A percentile compares a stretch with the other conserved stretches of the same genome.
phyloP scores from a whole-genome alignment of 2,113 vertebrate genomes.

The Scolopax mira region DNA sequence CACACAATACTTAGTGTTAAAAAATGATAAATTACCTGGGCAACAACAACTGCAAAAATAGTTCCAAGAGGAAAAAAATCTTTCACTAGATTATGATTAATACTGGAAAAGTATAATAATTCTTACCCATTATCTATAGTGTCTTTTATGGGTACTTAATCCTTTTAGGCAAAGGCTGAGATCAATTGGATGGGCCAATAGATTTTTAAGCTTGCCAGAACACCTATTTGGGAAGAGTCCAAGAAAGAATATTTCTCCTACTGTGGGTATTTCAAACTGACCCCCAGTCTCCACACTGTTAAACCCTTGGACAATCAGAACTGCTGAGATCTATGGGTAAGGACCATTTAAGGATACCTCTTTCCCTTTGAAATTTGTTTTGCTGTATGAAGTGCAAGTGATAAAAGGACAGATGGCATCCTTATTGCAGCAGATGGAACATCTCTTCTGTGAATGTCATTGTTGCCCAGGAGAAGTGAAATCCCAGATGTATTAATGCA shows the following conservation, averaged over 20 bases:
- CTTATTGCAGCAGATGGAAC: slow-evolving; percentile 52
- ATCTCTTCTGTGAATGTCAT: slow-evolving; percentile 54
- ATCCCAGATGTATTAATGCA: slow-evolving; percentile 31
- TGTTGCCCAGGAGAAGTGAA: slow-evolving; percentile 55
- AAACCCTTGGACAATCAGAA: neutral
- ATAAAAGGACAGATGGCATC: slow-evolving; percentile 42
- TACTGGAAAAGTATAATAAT: neutral
- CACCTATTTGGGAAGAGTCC: neutral
- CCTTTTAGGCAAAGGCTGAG: neutral
- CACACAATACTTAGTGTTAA: neutral
- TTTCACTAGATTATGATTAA: neutral
- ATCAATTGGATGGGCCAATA: neutral
- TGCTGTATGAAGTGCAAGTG: neutral
- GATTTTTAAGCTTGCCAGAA: neutral
- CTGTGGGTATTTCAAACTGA: neutral
- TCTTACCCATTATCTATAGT: neutral
- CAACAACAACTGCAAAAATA: neutral
- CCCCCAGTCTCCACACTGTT: neutral
- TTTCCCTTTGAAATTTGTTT: neutral
- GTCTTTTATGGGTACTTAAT: neutral
- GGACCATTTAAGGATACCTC: neutral
- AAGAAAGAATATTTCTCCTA: neutral
- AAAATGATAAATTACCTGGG: neutral
- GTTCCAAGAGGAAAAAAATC: neutral
- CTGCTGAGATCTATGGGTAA: neutral